Conservation (phyloP, 2,113 vertebrate species). For the Anolis sagrei region DNA sequence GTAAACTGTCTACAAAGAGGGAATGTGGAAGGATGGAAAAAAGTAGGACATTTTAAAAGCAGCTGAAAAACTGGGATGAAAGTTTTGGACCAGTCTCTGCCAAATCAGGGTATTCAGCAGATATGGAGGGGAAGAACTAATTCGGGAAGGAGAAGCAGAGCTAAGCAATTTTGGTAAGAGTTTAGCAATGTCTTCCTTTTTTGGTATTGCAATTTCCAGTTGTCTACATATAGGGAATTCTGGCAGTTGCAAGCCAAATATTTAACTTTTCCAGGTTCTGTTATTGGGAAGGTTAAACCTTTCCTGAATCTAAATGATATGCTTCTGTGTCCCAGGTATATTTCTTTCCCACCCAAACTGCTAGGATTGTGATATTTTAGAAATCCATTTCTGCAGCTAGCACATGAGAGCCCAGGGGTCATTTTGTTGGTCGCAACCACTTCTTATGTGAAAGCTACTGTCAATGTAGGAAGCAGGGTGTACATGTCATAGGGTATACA, state of each 20-base stretch:
- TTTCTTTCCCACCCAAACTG: neutral
- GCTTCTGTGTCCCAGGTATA: neutral
- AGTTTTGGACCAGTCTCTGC: neutral
- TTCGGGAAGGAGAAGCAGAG: neutral
- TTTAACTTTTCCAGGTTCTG: too few species aligned
- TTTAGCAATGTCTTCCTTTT: too few species aligned
- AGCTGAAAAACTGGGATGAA: too few species aligned
- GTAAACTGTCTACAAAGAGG: neutral
- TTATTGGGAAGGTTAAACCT: neutral
- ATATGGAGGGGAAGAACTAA: neutral
- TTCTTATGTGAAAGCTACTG: neutral
- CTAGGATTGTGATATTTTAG: neutral
- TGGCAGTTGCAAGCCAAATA: too few species aligned
- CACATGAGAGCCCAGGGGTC: neutral
- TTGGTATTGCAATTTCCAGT: too few species aligned
- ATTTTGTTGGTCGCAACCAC: neutral
- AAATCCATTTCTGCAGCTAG: constrained; percentile 14
- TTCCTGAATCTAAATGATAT: neutral
- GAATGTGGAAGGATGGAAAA: neutral
- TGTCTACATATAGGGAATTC: too few species aligned
- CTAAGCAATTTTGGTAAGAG: neutral
- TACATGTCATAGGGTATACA: neutral
- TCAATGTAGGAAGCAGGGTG: neutral
- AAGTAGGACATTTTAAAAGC: too few species aligned
- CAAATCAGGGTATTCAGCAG: neutral